Conservation (phyloP, 2,113 vertebrate genomes). For the Callipepla californica region DNA sequence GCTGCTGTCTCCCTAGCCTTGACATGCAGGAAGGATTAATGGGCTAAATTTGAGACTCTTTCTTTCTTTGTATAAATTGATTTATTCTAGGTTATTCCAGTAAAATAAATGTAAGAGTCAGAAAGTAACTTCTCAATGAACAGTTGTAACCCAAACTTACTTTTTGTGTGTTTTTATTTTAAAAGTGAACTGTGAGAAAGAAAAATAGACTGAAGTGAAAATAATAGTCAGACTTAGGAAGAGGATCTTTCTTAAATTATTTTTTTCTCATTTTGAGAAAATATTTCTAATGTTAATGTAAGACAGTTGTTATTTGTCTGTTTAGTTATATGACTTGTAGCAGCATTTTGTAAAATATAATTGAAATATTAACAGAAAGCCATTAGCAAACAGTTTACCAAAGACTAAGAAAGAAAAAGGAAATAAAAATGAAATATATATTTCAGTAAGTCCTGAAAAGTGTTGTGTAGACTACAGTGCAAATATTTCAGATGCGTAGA, state of each 20-base stretch:
- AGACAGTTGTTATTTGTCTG: neutral
- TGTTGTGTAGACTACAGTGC: neutral
- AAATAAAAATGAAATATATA: neutral
- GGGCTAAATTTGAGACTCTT: neutral
- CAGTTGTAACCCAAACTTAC: neutral
- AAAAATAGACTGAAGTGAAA: neutral
- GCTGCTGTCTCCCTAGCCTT: neutral
- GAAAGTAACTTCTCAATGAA: neutral
- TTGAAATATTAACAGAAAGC: constrained; percentile 2
- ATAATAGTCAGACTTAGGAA: neutral
- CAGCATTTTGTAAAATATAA: neutral
- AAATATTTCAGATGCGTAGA: constrained; percentile 26
- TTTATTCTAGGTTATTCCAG: neutral
- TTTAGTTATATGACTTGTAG: neutral
- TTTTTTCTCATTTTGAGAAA: neutral
- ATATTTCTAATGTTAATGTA: neutral
- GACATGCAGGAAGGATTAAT: neutral
- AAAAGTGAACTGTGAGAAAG: neutral
- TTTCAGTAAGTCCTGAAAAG: neutral
- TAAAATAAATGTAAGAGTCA: neutral
- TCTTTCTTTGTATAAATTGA: neutral
- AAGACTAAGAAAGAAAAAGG: neutral
- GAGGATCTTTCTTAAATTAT: neutral
- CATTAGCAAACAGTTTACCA: neutral
- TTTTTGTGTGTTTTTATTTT: neutral